Evolutionary conservation across 2,888 invertebrate species (phyloP).

Genomic region (Trissoscelio sp.): DNA sequence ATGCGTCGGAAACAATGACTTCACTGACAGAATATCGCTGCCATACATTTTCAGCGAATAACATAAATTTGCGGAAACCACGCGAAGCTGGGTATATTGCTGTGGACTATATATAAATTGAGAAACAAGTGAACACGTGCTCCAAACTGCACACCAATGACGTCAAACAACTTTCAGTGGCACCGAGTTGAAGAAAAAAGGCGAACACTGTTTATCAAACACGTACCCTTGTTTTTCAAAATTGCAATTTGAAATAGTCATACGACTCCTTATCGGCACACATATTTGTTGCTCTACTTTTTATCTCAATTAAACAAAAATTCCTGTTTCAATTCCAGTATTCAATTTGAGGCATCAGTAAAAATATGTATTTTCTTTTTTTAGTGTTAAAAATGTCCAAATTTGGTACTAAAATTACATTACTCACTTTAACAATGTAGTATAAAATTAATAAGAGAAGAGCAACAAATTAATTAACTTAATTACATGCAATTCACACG

Average conservation of each 20-base stretch:
- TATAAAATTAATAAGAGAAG: too few relatives aligned
- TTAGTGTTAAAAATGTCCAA: too few relatives aligned
- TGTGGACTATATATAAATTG: slow-evolving; percentile 36
- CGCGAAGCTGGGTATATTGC: slow-evolving; percentile 1
- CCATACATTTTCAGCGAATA: slow-evolving; percentile 11
- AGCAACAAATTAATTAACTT: too few relatives aligned
- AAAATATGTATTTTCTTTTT: not conserved
- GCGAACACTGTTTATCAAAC: slow-evolving; percentile 37
- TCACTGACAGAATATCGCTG: slow-evolving; percentile 9
- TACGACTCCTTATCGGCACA: not conserved
- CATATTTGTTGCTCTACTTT: slow-evolving; percentile 1
- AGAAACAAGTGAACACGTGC: slow-evolving; percentile 54
- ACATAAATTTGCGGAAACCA: slow-evolving; percentile 23
- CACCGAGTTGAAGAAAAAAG: slow-evolving; percentile 12
- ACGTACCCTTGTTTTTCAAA: slow-evolving; percentile 26
- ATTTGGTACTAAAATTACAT: too few relatives aligned
- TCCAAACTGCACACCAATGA: slow-evolving; percentile 35
- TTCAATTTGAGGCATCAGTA: not conserved
- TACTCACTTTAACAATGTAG: too few relatives aligned
- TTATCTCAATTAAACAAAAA: not conserved
- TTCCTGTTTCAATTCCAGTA: not conserved
- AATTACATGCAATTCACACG: slow-evolving; percentile 18
- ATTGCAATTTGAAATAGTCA: slow-evolving; percentile 31
- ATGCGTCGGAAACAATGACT: slow-evolving; percentile 19
- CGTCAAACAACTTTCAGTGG: slow-evolving; percentile 52